phyloP scores from a whole-genome alignment of 1,140 invertebrate species.

The Bradysia coprophila region DNA sequence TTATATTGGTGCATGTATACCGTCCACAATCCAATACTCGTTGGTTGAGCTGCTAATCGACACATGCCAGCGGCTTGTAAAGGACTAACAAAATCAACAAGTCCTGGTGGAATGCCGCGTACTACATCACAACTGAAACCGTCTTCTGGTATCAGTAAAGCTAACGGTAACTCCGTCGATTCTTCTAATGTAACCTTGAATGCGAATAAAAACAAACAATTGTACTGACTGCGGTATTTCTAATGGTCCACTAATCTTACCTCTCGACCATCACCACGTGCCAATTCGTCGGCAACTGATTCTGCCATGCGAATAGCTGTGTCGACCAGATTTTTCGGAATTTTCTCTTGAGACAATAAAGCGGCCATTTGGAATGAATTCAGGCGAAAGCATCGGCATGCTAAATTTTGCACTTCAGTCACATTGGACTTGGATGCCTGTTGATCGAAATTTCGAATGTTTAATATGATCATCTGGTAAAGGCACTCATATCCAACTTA shows the following conservation, averaged over 20 bases:
- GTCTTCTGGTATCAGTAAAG: slow-evolving; percentile 88
- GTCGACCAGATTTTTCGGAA: slow-evolving; percentile 33
- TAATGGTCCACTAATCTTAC: slow-evolving; percentile 28
- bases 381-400: slow-evolving; percentile 90
- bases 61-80: slow-evolving; percentile 74
- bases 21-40: slow-evolving; percentile 83
- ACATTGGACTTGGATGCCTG: slow-evolving; percentile 72
- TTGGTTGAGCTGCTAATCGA: slow-evolving; percentile 72
- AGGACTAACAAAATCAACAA: slow-evolving; percentile 81
- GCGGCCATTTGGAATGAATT: slow-evolving; percentile 89
- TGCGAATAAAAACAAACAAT: slow-evolving; percentile 1
- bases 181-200: slow-evolving; percentile 39
- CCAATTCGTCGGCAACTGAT: slow-evolving; percentile 82
- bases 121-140: slow-evolving; percentile 96
- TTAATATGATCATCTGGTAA: slow-evolving; percentile 8
- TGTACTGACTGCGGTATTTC: not conserved
- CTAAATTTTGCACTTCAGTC: slow-evolving; percentile 76
- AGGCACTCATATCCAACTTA: slow-evolving; percentile 6
- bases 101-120: slow-evolving; percentile 74
- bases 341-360: slow-evolving; percentile 53
- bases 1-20: slow-evolving; percentile 68
- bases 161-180: slow-evolving; percentile 71
- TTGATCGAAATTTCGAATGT: slow-evolving; percentile 2
- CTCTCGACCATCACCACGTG: slow-evolving; percentile 73
- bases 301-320: slow-evolving; percentile 63